A percentile compares a stretch with the other conserved stretches of the same genome.
Conservation (phyloP, 2,113 vertebrate genomes). For the Nymphicus hollandicus region DNA sequence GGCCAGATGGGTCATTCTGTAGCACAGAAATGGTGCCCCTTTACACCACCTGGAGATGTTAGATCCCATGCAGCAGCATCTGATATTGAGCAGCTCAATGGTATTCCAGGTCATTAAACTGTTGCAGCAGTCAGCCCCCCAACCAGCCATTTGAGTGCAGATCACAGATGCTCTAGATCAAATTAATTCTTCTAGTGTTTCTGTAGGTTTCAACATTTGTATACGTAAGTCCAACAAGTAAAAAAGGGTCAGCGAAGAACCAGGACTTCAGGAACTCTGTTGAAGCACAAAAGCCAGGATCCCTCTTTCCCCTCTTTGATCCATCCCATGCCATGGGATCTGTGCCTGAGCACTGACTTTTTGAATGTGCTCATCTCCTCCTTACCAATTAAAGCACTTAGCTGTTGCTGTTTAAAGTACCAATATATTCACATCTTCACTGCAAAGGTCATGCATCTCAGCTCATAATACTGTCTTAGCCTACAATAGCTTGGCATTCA, state of each 20-base stretch:
- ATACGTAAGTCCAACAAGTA: not conserved
- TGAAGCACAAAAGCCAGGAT: not conserved
- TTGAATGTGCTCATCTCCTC: not conserved
- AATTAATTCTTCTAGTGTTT: not conserved
- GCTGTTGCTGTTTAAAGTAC: not conserved
- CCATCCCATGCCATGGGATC: not conserved
- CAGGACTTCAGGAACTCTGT: not conserved
- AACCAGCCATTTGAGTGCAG: constrained; percentile 57
- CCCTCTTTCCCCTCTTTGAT: not conserved
- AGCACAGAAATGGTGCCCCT: constrained; percentile 4
- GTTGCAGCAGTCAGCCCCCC: not conserved
- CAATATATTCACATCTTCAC: not conserved
- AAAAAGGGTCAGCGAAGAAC: not conserved
- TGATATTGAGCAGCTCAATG: not conserved
- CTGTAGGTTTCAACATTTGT: not conserved
- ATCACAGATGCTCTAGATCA: not conserved
- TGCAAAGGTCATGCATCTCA: not conserved
- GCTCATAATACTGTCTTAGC: not conserved
- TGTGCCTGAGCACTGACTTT: not conserved
- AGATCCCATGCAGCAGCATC: constrained; percentile 35
- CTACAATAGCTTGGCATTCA: not conserved
- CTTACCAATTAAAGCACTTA: not conserved
- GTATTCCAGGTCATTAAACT: constrained; percentile 42
- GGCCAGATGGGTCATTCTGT: not conserved
- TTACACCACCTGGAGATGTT: constrained; percentile 8